Conservation (phyloP, 1,140 invertebrate genomes). For the Drosophila grimshawi region DNA sequence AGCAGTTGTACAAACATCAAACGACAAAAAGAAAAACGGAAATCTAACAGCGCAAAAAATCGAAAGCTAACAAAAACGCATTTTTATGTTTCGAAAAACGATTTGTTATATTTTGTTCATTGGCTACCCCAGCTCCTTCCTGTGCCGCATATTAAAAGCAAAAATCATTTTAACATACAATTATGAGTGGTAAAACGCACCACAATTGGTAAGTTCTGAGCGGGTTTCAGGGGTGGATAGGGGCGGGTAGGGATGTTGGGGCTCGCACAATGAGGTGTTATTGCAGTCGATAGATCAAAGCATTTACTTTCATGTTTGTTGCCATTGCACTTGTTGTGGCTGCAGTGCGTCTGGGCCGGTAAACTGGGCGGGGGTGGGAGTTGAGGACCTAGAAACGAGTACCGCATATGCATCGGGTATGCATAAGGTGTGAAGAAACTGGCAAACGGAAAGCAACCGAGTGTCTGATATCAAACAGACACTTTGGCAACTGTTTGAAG, state of each 20-base stretch:
- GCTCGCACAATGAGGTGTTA: conserved; percentile 26
- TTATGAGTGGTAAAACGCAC: conserved; percentile 52
- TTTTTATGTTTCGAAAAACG: conserved; percentile 61
- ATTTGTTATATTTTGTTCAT: conserved; percentile 57
- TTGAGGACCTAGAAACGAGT: neutral
- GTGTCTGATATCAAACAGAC: conserved; percentile 81
- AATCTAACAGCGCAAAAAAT: conserved; percentile 35
- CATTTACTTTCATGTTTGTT: conserved; percentile 70
- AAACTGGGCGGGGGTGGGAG: neutral
- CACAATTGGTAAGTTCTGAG: conserved; percentile 9
- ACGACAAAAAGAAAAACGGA: conserved; percentile 61
- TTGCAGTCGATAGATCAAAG: conserved; percentile 73
- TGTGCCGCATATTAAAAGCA: conserved; percentile 38
- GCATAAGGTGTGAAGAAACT: conserved; percentile 66
- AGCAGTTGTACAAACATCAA: conserved; percentile 68
- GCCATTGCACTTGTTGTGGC: conserved; percentile 75
- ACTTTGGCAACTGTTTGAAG: conserved; percentile 81
- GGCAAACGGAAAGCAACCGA: conserved; percentile 58
- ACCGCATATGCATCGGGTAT: neutral
- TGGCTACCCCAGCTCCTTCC: conserved; percentile 40
- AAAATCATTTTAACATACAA: conserved; percentile 54
- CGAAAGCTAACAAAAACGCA: conserved; percentile 63
- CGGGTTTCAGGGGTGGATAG: neutral
- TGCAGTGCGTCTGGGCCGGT: conserved; percentile 35
- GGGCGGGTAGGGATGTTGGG: neutral